A percentile compares a stretch with the other conserved stretches of the same genome.
These are phyloP conservation scores for Microctonus brassicae DNA, from an alignment of 2,888 invertebrate species.

Conservation along the genomic window DNA sequence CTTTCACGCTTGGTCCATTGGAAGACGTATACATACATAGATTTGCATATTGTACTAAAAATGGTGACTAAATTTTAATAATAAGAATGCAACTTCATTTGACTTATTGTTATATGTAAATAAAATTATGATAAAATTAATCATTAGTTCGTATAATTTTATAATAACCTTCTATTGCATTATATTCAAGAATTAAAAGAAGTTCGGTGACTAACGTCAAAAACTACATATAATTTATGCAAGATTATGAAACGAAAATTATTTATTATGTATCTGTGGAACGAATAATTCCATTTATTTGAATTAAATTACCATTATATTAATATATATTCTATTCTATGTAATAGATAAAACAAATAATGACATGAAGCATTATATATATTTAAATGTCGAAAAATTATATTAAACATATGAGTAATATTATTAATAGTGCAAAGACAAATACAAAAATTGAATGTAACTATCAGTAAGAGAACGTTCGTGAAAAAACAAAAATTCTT, in stretches of 20 bases:
- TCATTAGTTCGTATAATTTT: no score
- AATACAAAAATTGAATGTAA: no score
- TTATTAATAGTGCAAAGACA: no score
- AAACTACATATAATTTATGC: conserved; percentile 40
- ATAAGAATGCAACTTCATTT: no score
- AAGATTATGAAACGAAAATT: background rate
- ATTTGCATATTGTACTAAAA: background rate
- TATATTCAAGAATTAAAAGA: conserved; percentile 43
- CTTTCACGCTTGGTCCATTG: conserved; percentile 39
- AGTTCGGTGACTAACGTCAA: conserved; percentile 55
- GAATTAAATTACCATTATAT: background rate
- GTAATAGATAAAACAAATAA: background rate
- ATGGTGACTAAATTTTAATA: no score
- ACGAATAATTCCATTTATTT: background rate
- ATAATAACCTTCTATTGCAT: no score
- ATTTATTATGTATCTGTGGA: background rate
- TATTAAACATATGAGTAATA: conserved; percentile 35
- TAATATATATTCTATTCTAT: background rate
- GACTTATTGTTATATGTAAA: no score
- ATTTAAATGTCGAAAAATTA: no score
- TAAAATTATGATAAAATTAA: no score
- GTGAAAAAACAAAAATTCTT: no score
- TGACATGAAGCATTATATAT: no score
- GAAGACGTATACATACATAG: conserved; percentile 47
- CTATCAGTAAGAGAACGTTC: no score